Evolutionary conservation across 2,797 vertebrate genomes (phyloP).

Genomic region (Spinus pinus): DNA sequence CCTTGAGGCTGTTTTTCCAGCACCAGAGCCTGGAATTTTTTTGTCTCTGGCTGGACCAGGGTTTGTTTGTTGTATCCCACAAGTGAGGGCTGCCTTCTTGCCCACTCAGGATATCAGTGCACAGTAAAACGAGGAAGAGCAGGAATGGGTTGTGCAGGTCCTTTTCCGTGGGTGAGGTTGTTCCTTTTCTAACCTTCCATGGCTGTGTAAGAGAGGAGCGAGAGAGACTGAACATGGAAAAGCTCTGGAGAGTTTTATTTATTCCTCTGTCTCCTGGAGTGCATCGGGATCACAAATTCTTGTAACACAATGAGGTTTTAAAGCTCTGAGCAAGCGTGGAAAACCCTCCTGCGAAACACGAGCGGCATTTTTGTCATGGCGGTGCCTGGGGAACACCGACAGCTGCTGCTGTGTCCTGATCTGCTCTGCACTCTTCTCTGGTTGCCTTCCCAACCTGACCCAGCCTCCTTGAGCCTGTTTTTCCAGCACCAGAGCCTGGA

Average conservation of each 20-base stretch:
- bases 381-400: slow-evolving; percentile 29
- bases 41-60: not conserved
- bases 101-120: rapidly evolving
- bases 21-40: not conserved
- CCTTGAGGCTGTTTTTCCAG: not conserved
- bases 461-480: not conserved
- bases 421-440: not conserved
- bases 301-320: slow-evolving; percentile 11
- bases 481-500: not conserved
- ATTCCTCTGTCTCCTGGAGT: slow-evolving; percentile 42
- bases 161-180: not conserved
- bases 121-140: not conserved
- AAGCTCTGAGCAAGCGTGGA: slow-evolving; percentile 30
- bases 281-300: slow-evolving; percentile 9
- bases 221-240: slow-evolving; percentile 3
- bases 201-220: not conserved
- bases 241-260: slow-evolving; percentile 43
- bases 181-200: slow-evolving; percentile 19
- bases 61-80: not conserved
- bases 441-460: not conserved
- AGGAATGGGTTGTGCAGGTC: not conserved
- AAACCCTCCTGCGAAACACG: not conserved
- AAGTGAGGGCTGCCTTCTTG: not conserved
- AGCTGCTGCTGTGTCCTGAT: slow-evolving; percentile 37
- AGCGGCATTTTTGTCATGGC: not conserved